Base-by-base conservation (phyloP, 2,888 invertebrate genomes). In the Lamproptera curius region DNA sequence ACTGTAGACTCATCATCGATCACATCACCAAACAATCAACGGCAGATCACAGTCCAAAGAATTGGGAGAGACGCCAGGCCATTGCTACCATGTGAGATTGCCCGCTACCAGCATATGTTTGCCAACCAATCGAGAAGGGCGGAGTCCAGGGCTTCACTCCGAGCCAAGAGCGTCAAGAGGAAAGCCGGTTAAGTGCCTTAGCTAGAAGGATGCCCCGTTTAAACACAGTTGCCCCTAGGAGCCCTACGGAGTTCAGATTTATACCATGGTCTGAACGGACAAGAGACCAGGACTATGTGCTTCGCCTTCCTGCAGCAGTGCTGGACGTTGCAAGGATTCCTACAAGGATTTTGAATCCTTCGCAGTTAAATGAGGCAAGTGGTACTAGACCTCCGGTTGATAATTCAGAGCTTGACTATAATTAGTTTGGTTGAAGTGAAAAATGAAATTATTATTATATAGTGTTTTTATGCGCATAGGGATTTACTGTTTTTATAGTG, bases 31-130 rank as follows among this genome's bases (percentile, higher is more conserved):
- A 59, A 59, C 8, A 64, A 60, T 33, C 77, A 71, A 47, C 68
- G 88, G 1, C 90, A 89, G 52, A 89, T 90, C 52, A 87, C 90
- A 0, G 89, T 91, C 6, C 90, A 90, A 52, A 70, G 89, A 47
- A 83, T 91, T 15, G 89, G 89, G 2, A 74, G 89, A 13, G 91
- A 91, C 58, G 90, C 90, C 0, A 63, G 90, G 36, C 89, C 89
- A 1, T 59, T 91, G 4, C 71, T 87, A 16, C 76, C 88, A 0
- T 73, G 77, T 28, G 91, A 91, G 59, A 75, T 91, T 46, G 81
- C 88, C 9, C 61, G 72, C 23, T 77, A 82, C 58, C 84, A 84
- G 43, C 85, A 87, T 56, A 81, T 87, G 82, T 83, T 86, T 52
- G 63, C 77, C 0, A 62, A 56, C 11, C 67, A 69, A 8, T 36